Conservation (phyloP, 2,888 invertebrate genomes). For the Hyles lineata region DNA sequence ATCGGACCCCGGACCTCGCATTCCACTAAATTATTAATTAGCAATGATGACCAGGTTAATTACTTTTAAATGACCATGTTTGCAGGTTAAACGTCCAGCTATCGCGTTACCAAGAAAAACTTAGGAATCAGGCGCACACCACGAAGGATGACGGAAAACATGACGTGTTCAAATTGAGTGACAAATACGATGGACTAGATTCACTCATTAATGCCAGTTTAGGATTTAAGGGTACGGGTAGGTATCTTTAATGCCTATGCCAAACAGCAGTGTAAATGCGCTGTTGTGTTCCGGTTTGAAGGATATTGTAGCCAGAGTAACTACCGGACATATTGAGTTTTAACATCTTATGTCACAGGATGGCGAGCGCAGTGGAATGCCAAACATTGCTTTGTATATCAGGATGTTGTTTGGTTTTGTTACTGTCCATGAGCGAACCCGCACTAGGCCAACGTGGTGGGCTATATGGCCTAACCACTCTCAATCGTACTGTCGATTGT, state of each 20-base stretch:
- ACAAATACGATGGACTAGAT: conserved; percentile 61
- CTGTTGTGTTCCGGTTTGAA: too few species aligned
- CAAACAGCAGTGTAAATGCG: too few species aligned
- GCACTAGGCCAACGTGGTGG: too few species aligned
- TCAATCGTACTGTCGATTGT: too few species aligned
- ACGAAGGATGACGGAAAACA: conserved; percentile 54
- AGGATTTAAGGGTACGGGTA: conserved; percentile 60
- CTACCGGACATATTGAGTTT: too few species aligned
- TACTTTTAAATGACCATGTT: conserved; percentile 36
- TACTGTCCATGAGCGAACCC: too few species aligned
- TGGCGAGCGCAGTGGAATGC: too few species aligned
- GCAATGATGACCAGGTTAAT: background rate
- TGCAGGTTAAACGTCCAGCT: conserved; percentile 90
- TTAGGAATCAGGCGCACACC: conserved; percentile 69
- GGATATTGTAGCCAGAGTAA: too few species aligned
- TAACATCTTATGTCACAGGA: too few species aligned
- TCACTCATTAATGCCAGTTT: conserved; percentile 67
- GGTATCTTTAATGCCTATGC: background rate
- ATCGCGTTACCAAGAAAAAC: conserved; percentile 90
- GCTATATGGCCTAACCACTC: too few species aligned
- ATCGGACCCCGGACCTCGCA: background rate
- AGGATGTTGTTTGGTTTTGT: too few species aligned
- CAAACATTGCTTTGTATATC: too few species aligned
- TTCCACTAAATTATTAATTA: background rate
- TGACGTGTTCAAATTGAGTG: conserved; percentile 48